phyloP scores from a whole-genome alignment of 2,888 invertebrate species.

The Yponomeuta malinellus region DNA sequence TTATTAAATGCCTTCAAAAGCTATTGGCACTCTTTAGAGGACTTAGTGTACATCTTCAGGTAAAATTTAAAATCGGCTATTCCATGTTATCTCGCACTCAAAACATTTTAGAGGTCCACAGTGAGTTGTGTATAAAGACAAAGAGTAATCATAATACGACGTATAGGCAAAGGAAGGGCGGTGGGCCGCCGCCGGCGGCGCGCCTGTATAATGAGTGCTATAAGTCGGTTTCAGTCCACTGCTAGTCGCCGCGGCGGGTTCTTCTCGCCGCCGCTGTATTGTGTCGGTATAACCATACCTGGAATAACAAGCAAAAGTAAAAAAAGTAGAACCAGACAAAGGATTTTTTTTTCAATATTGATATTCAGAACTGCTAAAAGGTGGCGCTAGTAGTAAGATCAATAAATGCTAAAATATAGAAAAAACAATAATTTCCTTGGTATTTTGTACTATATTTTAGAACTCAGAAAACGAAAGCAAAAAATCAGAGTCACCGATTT shows the following conservation, averaged over 20 bases:
- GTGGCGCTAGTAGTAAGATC: too few species aligned
- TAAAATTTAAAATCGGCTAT: background rate
- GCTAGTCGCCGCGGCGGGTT: conserved; percentile 79
- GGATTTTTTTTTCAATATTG: too few species aligned
- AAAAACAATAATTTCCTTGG: too few species aligned
- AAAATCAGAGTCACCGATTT: too few species aligned
- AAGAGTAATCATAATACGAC: conserved; percentile 15
- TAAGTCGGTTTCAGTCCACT: conserved; percentile 73
- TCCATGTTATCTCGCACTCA: background rate
- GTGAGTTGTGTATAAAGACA: background rate
- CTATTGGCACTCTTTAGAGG: background rate
- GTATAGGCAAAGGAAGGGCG: conserved; percentile 10
- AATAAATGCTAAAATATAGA: too few species aligned
- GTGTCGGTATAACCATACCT: conserved; percentile 70
- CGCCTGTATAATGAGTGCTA: conserved; percentile 48
- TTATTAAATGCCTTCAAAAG: background rate
- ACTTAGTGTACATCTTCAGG: background rate
- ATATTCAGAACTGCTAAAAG: too few species aligned
- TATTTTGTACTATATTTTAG: too few species aligned
- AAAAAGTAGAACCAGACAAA: background rate
- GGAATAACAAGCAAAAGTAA: conserved; percentile 24
- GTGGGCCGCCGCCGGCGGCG: conserved; percentile 22
- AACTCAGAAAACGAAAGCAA: too few species aligned
- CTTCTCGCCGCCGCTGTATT: conserved; percentile 70
- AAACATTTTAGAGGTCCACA: background rate